phyloP scores from a whole-genome alignment of 2,797 vertebrate genomes.

The Anguilla pacifica region DNA sequence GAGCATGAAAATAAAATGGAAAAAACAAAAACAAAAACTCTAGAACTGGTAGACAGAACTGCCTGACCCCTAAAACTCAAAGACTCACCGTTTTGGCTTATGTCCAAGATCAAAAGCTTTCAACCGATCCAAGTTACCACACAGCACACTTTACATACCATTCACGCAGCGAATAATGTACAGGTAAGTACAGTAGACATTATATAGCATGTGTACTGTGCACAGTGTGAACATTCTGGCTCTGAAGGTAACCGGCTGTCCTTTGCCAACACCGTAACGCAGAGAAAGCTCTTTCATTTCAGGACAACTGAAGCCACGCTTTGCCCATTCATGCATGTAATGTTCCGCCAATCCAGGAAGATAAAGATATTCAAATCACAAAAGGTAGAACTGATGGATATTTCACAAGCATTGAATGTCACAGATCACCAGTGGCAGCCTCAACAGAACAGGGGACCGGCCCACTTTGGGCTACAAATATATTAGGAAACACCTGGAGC shows the following conservation, averaged over 20 bases:
- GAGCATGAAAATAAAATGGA: slow-evolving; percentile 3
- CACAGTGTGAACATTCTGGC: neutral
- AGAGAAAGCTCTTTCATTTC: slow-evolving; percentile 38
- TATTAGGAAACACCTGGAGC: neutral
- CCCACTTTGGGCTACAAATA: neutral
- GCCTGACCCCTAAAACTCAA: neutral
- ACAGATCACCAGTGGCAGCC: neutral
- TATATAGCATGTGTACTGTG: neutral
- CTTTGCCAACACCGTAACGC: slow-evolving; percentile 39
- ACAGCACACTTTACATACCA: neutral
- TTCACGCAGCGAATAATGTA: neutral
- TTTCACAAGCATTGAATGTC: neutral
- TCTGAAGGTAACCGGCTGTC: neutral
- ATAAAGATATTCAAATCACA: neutral
- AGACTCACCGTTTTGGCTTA: neutral
- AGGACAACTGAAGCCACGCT: slow-evolving; percentile 5
- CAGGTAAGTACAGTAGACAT: neutral
- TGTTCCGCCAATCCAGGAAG: neutral
- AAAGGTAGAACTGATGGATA: slow-evolving; percentile 51
- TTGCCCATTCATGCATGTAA: neutral
- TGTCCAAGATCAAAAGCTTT: neutral
- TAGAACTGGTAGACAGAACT: neutral
- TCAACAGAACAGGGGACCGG: neutral
- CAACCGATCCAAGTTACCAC: neutral
- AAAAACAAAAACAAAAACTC: slow-evolving; percentile 1